Evolutionary conservation across 2,797 vertebrate species (phyloP).

Genomic region (Dicrostonyx torquatus): DNA sequence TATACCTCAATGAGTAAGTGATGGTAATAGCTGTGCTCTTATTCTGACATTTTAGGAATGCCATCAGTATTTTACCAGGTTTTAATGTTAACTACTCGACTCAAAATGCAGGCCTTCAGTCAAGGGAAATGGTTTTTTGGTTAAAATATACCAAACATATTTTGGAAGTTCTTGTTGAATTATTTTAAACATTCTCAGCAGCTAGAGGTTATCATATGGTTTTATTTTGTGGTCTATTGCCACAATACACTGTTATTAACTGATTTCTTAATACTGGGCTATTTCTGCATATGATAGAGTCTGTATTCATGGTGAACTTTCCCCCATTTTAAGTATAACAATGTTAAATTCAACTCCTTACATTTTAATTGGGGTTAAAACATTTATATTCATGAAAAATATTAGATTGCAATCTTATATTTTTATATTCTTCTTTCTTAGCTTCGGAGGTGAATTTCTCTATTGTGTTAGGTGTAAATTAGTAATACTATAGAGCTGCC

Average conservation of each 20-base stretch:
- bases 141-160: slow-evolving; percentile 57
- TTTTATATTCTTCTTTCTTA: slow-evolving; percentile 58
- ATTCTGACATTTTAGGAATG: slow-evolving; percentile 55
- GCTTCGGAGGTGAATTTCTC: not conserved
- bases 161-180: slow-evolving; percentile 45
- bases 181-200: slow-evolving; percentile 54
- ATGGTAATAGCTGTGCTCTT: slow-evolving; percentile 41
- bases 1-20: slow-evolving; percentile 60
- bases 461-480: slow-evolving; percentile 4
- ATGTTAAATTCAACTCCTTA: slow-evolving; percentile 59
- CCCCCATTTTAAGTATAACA: slow-evolving; percentile 11
- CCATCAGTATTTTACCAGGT: slow-evolving; percentile 55
- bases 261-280: slow-evolving; percentile 40
- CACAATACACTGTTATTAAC: slow-evolving; percentile 40
- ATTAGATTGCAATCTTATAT: slow-evolving; percentile 52
- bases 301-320: not conserved
- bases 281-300: slow-evolving; percentile 61
- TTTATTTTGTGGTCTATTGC: slow-evolving; percentile 49
- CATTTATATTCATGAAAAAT: slow-evolving; percentile 56
- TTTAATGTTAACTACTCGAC: slow-evolving; percentile 55
- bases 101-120: slow-evolving; percentile 50
- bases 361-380: slow-evolving; percentile 57
- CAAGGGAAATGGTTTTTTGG: slow-evolving; percentile 39
- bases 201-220: slow-evolving; percentile 27
- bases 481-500: slow-evolving; percentile 27